These are phyloP conservation scores for Notiomystis cincta DNA, from an alignment of 2,113 vertebrate genomes.

Conservation along the genomic window DNA sequence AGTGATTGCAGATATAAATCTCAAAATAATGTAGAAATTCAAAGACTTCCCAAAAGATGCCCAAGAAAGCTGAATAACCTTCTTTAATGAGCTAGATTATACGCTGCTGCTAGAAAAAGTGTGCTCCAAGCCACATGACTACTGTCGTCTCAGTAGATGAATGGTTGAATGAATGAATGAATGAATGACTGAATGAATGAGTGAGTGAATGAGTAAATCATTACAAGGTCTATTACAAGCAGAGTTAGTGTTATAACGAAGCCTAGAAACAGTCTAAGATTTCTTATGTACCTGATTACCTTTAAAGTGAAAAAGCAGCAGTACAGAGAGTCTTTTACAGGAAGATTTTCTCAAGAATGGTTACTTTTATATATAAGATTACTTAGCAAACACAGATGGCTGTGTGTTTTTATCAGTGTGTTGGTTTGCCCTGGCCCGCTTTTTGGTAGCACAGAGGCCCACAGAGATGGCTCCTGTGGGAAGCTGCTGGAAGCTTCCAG, in stretches of 20 bases:
- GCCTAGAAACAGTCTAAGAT: not conserved
- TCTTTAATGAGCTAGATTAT: not conserved
- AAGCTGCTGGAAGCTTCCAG: too few species aligned
- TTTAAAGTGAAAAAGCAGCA: not conserved
- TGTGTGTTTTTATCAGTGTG: not conserved
- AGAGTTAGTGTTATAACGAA: not conserved
- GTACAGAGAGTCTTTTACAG: not conserved
- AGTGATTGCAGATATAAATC: not conserved
- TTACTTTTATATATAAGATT: not conserved
- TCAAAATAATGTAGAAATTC: not conserved
- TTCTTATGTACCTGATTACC: not conserved
- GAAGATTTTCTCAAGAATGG: not conserved
- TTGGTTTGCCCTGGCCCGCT: too few species aligned
- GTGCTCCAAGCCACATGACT: not conserved
- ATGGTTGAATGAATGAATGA: constrained; percentile 22
- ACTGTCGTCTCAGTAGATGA: not conserved
- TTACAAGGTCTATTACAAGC: constrained; percentile 43
- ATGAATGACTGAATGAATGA: not conserved
- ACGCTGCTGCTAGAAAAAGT: not conserved
- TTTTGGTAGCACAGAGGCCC: too few species aligned
- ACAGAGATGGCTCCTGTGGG: too few species aligned
- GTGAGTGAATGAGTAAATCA: constrained; percentile 40
- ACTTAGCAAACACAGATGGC: not conserved
- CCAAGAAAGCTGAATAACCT: not conserved
- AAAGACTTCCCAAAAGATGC: not conserved